Conservation (phyloP, 2,888 invertebrate genomes). For the Leptinotarsa peninsularis region DNA sequence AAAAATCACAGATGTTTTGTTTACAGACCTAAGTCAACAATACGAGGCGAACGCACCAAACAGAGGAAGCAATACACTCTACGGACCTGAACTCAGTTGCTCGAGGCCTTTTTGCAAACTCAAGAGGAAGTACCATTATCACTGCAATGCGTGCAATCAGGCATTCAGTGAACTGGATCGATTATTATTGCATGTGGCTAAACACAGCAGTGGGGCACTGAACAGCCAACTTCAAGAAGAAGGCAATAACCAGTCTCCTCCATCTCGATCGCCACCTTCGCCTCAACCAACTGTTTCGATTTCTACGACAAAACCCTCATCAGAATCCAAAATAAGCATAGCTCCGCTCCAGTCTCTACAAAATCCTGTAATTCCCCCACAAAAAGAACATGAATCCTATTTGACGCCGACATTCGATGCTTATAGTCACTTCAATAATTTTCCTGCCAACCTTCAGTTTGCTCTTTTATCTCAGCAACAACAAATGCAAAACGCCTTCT, state of each 20-base stretch:
- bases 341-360: conserved; percentile 64
- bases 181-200: conserved; percentile 77
- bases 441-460: conserved; percentile 64
- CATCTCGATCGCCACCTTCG: conserved; percentile 45
- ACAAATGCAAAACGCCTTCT: conserved; percentile 59
- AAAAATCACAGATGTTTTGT: conserved; percentile 14
- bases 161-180: conserved; percentile 81
- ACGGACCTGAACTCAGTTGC: conserved; percentile 76
- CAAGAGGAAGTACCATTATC: conserved; percentile 82
- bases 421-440: conserved; percentile 63
- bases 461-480: conserved; percentile 64
- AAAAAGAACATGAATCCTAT: conserved; percentile 49
- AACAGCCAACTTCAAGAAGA: conserved; percentile 65
- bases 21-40: conserved; percentile 44
- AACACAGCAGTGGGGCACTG: conserved; percentile 75
- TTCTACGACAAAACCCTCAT: conserved; percentile 49
- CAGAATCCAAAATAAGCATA: conserved; percentile 63
- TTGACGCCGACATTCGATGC: conserved; percentile 64
- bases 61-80: conserved; percentile 67
- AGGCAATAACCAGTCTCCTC: conserved; percentile 57
- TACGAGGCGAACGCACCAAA: conserved; percentile 32
- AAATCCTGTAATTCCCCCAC: conserved; percentile 52
- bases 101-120: conserved; percentile 84
- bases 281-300: conserved; percentile 56
- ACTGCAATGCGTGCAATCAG: conserved; percentile 84